Percentiles rank a stretch among this genome's conserved stretches.
Conservation (phyloP, 37 sponge, comb jelly and placozoan species). For the Crambe crambe region DNA sequence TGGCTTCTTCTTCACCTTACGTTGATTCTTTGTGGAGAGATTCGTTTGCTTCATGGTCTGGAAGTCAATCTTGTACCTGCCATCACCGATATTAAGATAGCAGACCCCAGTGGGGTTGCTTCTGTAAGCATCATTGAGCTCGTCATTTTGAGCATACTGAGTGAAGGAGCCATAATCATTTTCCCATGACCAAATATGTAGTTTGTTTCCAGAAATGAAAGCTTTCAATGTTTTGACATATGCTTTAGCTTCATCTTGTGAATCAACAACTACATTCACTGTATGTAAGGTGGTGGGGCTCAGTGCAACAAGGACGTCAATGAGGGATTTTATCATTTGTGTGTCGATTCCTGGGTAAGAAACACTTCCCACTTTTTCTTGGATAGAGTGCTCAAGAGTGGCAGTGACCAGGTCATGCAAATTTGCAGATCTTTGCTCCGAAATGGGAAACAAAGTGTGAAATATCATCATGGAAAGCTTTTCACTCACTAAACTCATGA, state of each 20-base stretch:
- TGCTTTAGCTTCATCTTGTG: not conserved
- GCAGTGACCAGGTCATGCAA: too few relatives aligned
- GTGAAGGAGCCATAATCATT: slow-evolving; percentile 40
- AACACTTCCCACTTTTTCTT: too few relatives aligned
- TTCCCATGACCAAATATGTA: slow-evolving; percentile 54
- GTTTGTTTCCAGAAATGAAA: too few relatives aligned
- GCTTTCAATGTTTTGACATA: too few relatives aligned
- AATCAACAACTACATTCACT: not conserved
- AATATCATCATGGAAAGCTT: not conserved
- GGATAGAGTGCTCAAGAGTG: too few relatives aligned
- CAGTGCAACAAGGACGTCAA: not conserved
- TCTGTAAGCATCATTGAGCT: not conserved
- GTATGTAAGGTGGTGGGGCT: not conserved
- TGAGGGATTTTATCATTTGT: too few relatives aligned
- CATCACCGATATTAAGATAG: not conserved
- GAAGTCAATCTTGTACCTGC: not conserved
- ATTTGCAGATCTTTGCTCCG: too few relatives aligned
- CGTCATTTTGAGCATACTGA: not conserved
- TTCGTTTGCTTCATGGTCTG: slow-evolving; percentile 24
- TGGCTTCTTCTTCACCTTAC: not conserved
- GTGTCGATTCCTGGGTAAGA: too few relatives aligned
- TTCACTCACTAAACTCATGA: not conserved
- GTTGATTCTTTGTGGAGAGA: not conserved
- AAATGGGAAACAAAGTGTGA: too few relatives aligned
- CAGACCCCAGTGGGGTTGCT: not conserved